Evolutionary conservation across 37 sponge, comb jelly and placozoan genomes (phyloP).

Genomic region (Petrosia ficiformis): DNA sequence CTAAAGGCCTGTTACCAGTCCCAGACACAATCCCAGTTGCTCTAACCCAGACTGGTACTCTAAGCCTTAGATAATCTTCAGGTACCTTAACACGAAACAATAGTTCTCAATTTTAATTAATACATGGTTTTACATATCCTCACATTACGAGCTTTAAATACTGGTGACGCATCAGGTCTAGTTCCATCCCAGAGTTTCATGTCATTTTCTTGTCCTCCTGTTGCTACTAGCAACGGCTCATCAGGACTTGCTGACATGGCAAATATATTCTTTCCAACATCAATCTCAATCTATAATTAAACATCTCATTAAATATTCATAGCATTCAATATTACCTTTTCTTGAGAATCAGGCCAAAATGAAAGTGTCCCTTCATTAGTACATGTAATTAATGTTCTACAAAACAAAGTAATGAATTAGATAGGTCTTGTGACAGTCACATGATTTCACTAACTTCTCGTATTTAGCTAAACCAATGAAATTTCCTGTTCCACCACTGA

Average conservation of each 20-base stretch:
- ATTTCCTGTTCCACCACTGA: slow-evolving; percentile 43
- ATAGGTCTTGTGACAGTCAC: too few species aligned
- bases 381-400: slow-evolving; percentile 61
- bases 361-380: slow-evolving; percentile 59
- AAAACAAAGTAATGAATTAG: too few species aligned
- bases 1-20: slow-evolving; percentile 32
- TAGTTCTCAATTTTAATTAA: not conserved
- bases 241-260: slow-evolving; percentile 57
- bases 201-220: slow-evolving; percentile 75
- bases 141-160: slow-evolving; percentile 79
- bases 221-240: slow-evolving; percentile 55
- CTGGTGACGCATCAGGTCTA: slow-evolving; percentile 24
- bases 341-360: slow-evolving; percentile 52
- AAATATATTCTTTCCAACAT: slow-evolving; percentile 18
- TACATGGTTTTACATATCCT: not conserved
- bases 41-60: slow-evolving; percentile 82
- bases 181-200: slow-evolving; percentile 80
- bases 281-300: slow-evolving; percentile 31
- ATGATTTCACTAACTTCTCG: slow-evolving; percentile 32
- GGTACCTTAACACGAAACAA: slow-evolving; percentile 26
- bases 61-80: slow-evolving; percentile 62
- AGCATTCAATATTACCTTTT: slow-evolving; percentile 38
- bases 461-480: slow-evolving; percentile 58
- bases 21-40: slow-evolving; percentile 32
- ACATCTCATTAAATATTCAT: not conserved